These are phyloP conservation scores for Melanostigma gelatinosum DNA, from an alignment of 2,113 vertebrate species.

Conservation along the genomic window DNA sequence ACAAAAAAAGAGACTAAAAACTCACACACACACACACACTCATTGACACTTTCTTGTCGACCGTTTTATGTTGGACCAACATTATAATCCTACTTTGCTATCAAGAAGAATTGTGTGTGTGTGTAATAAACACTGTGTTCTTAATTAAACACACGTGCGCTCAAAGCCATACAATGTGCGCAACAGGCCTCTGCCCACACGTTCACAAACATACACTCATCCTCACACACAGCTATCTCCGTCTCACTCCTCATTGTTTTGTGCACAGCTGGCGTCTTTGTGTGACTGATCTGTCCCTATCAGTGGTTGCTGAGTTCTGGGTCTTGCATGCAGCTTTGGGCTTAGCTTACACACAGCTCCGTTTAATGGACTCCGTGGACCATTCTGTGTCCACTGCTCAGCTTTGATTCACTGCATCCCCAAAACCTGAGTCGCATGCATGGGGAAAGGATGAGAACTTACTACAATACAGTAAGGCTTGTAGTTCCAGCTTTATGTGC, in stretches of 20 bases:
- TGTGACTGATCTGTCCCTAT: conserved; percentile 76
- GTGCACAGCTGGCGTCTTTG: conserved; percentile 79
- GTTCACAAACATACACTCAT: conserved; percentile 30
- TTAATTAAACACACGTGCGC: conserved; percentile 26
- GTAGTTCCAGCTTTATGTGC: not conserved
- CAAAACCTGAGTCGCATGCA: conserved; percentile 17
- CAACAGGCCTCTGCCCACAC: conserved; percentile 47
- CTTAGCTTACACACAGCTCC: conserved; percentile 48
- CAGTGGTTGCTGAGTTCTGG: conserved; percentile 57
- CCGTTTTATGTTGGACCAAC: not conserved
- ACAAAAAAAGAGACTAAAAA: not conserved
- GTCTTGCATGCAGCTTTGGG: conserved; percentile 58
- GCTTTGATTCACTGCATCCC: conserved; percentile 39
- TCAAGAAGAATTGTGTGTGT: not conserved
- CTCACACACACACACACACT: not conserved
- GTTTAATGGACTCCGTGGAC: conserved; percentile 34
- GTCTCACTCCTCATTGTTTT: conserved; percentile 63
- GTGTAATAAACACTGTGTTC: conserved; percentile 11
- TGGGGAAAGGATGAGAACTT: conserved; percentile 29
- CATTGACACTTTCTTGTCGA: not conserved
- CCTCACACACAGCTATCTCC: conserved; percentile 43
- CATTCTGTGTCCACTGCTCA: conserved; percentile 17
- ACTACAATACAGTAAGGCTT: not conserved
- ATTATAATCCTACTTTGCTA: not conserved
- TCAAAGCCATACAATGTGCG: not conserved